Conservation (phyloP, 1,140 invertebrate species). For the Triops cancriformis region DNA sequence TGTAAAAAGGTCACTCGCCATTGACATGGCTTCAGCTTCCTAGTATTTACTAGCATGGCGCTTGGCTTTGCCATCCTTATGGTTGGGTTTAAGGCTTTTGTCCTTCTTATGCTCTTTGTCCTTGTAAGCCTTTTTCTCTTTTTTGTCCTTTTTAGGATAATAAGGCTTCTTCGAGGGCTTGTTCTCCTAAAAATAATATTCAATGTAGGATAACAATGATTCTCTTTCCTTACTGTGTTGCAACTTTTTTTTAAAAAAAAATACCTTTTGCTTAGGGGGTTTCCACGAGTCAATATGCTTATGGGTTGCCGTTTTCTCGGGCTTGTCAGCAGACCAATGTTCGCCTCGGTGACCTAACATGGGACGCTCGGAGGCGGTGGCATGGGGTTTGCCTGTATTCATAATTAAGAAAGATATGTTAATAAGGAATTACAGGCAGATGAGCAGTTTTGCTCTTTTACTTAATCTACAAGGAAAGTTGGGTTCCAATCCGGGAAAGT, state of each 20-base stretch:
- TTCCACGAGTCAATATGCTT: not conserved
- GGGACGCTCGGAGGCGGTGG: not conserved
- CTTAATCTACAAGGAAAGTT: not conserved
- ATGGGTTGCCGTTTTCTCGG: not conserved
- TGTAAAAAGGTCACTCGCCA: not conserved
- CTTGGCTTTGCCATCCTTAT: not conserved
- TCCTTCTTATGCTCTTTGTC: conserved; percentile 5
- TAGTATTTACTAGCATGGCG: conserved; percentile 10
- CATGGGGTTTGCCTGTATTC: not conserved
- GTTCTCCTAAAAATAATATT: not conserved
- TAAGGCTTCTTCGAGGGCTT: not conserved
- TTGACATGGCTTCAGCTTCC: not conserved
- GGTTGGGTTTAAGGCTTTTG: not conserved
- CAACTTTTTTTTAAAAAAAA: not conserved
- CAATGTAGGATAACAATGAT: not conserved
- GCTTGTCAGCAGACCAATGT: not conserved
- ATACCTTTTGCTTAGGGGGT: not conserved
- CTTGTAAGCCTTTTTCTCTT: not conserved
- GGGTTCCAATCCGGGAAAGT: not conserved
- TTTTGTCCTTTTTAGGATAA: not conserved
- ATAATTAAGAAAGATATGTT: not conserved
- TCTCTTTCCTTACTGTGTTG: no score
- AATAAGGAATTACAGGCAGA: not conserved
- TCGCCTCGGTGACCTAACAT: not conserved
- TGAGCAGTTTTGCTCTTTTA: not conserved